phyloP scores from a whole-genome alignment of 2,797 vertebrate species.

The Coregonus suidteri region DNA sequence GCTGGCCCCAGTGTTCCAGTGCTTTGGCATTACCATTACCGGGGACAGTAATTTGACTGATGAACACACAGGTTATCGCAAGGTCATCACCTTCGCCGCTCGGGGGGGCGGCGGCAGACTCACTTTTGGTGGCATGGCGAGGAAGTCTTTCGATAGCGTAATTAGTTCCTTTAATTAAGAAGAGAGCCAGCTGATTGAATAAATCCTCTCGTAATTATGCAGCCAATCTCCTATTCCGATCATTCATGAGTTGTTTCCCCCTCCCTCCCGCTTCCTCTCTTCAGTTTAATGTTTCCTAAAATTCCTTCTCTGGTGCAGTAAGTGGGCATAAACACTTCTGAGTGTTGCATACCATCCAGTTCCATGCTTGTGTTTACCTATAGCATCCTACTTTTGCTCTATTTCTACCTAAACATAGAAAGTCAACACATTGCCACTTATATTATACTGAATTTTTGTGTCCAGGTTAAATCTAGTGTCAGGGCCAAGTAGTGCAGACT shows the following conservation, averaged over 20 bases:
- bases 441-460: neutral
- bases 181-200: conserved; percentile 86
- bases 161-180: conserved; percentile 91
- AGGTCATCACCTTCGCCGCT: conserved; percentile 85
- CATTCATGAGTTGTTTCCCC: conserved; percentile 23
- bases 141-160: conserved; percentile 82
- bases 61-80: conserved; percentile 92
- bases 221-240: conserved; percentile 73
- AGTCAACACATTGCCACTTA: conserved; percentile 44
- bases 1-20: conserved; percentile 85
- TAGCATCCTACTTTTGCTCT: conserved; percentile 54
- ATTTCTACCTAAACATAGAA: conserved; percentile 51
- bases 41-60: conserved; percentile 90
- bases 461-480: neutral
- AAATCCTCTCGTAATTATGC: conserved; percentile 87
- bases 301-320: neutral
- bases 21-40: conserved; percentile 85
- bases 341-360: neutral
- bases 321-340: neutral
- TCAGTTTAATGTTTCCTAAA: conserved; percentile 1
- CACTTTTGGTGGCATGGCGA: conserved; percentile 72
- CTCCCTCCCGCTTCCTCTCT: neutral
- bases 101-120: conserved; percentile 64
- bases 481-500: neutral
- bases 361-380: neutral